These are phyloP conservation scores for Caenorhabditis remanei DNA, from an alignment of 1,140 invertebrate species.

Conservation along the genomic window DNA sequence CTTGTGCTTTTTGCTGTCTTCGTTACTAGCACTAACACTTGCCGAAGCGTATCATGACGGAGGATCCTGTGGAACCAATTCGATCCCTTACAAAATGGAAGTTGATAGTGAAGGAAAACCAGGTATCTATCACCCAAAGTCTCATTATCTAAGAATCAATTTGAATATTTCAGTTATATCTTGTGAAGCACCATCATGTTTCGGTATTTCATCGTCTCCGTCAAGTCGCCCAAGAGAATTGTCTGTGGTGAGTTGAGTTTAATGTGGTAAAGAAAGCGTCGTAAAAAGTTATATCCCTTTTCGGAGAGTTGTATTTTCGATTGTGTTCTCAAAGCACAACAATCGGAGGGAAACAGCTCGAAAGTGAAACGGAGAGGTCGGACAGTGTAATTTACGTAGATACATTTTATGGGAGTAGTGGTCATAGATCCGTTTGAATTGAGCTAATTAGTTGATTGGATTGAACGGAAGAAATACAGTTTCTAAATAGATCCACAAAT, in stretches of 20 bases:
- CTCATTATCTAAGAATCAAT: neutral
- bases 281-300: constrained; percentile 5
- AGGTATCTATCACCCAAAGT: too few species aligned
- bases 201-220: neutral
- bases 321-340: neutral
- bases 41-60: constrained; percentile 4
- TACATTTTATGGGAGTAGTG: neutral
- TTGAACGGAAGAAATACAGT: neutral
- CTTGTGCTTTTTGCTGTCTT: neutral
- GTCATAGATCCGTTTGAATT: neutral
- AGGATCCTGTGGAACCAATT: constrained; percentile 35
- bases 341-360: neutral
- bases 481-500: neutral
- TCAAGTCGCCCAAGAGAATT: neutral
- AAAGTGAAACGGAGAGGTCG: neutral
- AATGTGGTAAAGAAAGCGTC: neutral
- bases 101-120: constrained; percentile 44
- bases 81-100: constrained; percentile 42
- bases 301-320: constrained; percentile 6
- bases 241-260: neutral
- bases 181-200: constrained; percentile 10
- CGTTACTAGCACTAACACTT: neutral
- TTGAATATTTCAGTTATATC: constrained; percentile 17
- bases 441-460: neutral
- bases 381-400: neutral